Base-by-base conservation (phyloP, 2,888 invertebrate species). In the Sinopyrophorus schimmeli region DNA sequence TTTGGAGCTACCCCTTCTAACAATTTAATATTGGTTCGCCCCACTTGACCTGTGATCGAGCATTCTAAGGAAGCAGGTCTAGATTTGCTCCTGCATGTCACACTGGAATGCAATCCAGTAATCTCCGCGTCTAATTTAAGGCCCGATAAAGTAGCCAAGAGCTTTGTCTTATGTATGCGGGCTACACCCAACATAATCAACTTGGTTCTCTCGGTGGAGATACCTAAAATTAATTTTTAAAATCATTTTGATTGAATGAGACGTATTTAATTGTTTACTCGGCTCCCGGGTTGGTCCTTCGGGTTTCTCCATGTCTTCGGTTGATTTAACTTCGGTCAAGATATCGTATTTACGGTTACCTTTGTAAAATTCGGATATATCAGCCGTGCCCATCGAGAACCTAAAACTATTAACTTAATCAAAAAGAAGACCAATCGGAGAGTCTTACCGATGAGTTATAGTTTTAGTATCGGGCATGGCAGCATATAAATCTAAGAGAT, bases 391-490 rank as follows among this genome's bases (percentile, higher is more conserved):
- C 57, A 87, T 80, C 0, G 87, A 88, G 67, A 87, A 84, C 60
- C 84, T 79, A 9, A 3, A n/a, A 3, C 5, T 20, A 9, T 5
- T 32, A 18, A 32, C n/a, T n/a, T n/a, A n/a, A n/a, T n/a, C n/a
- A n/a, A 14, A 21, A 46, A 42, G 34, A 9, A 21, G 32, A n/a
- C n/a, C n/a, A n/a, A n/a, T n/a, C n/a, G n/a, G n/a, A n/a, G n/a
- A n/a, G n/a, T n/a, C 44, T 41, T 40, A 67, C 79, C 86, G 78
- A 70, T 89, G 89, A 17, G 86, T 84, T 28, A 95, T 88, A 1
- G 93, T 95, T 74, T 95, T 95, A 0, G 93, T 91, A 68, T 95
- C 95, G 0, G 96, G 94, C 84, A 92, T 90, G 34, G 90, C 92
- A 3, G 94, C 93, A 69, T 97, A 97, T 38, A 96, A 74, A 66